Percentiles rank a stretch among this genome's conserved stretches.
phyloP scores from a whole-genome alignment of 2,888 invertebrate species.

The Oegoconia quadripuncta region DNA sequence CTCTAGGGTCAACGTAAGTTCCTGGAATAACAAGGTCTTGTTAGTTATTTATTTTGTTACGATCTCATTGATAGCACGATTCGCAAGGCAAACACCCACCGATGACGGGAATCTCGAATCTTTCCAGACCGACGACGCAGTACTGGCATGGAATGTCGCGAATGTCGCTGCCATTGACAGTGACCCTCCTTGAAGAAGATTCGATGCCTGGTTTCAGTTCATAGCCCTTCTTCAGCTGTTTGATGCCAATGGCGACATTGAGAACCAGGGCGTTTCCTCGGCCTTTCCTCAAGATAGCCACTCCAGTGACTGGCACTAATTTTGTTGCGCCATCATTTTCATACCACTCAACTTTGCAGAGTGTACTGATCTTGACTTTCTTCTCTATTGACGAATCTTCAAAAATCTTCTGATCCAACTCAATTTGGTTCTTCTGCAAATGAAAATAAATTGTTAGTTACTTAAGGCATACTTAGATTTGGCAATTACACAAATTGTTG shows the following conservation, averaged over 20 bases:
- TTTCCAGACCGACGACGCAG: constrained; percentile 81
- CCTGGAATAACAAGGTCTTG: constrained; percentile 57
- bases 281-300: constrained; percentile 76
- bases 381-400: constrained; percentile 78
- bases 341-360: constrained; percentile 84
- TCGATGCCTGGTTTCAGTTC: constrained; percentile 82
- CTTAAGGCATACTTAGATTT: neutral
- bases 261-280: constrained; percentile 73
- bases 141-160: constrained; percentile 84
- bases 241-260: constrained; percentile 79
- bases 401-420: constrained; percentile 64
- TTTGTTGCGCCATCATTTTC: constrained; percentile 81
- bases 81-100: constrained; percentile 64
- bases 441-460: constrained; percentile 1
- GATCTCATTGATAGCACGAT: neutral
- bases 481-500: neutral
- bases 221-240: constrained; percentile 76
- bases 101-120: constrained; percentile 84
- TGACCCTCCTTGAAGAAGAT: constrained; percentile 80
- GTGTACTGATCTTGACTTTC: constrained; percentile 79
- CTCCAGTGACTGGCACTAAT: constrained; percentile 78
- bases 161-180: constrained; percentile 80
- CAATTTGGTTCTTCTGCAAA: constrained; percentile 70
- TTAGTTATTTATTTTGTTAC: neutral
- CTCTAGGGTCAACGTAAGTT: constrained; percentile 85